Evolutionary conservation across 2,113 vertebrate genomes (phyloP), one percentile per base, ranked within the genome.

Genomic region (Okapia johnstoni): DNA sequence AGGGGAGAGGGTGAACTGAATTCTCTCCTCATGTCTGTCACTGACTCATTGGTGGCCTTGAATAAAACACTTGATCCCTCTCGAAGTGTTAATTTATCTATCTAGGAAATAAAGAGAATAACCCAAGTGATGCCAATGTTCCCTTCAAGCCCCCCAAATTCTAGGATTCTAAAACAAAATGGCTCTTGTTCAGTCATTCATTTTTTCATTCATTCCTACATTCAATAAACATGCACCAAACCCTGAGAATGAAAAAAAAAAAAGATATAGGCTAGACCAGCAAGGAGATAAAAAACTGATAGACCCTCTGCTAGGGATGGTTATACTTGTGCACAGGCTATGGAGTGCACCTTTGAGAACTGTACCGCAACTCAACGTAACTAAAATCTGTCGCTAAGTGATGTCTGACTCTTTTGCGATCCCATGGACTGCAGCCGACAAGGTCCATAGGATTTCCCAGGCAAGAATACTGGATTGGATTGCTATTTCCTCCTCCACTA

Each of bases 121-220:
- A 61, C 33, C 25, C 7, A 91, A 94, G 77, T 63, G 6, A 61
- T 54, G 12, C 84, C 50, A 92, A 15, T 60, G 48, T 55, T 91
- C 12, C 60, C 63, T 97, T 79, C 28, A 91, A 86, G n/a, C 33
- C 85, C 50, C 33, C 89, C 96, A 76, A 85, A 33, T 85, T 90
- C 48, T 89, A 92, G 36, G 11, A 86, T 70, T 96, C 46, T 93
- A 95, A 92, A 96, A 73, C 28, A 95, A 93, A 94, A 73, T 70
- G 15, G 43, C 13, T 94, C 5, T 40, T 55, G 80, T 73, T 46
- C 10, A 88, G 66, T 80, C 54, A 88, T 73, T 46, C 3, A 25
- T 84, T 85, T 11, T 88, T 90, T 63, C 33, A 88, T 85, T 81
- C 79, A 54, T 54, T 54, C 79, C 10, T 54, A 16, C 60, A 91